Percentiles rank a stretch among this genome's conserved stretches.
Evolutionary conservation across 2,797 vertebrate species (phyloP).

Genomic region (Poecilia velifera): DNA sequence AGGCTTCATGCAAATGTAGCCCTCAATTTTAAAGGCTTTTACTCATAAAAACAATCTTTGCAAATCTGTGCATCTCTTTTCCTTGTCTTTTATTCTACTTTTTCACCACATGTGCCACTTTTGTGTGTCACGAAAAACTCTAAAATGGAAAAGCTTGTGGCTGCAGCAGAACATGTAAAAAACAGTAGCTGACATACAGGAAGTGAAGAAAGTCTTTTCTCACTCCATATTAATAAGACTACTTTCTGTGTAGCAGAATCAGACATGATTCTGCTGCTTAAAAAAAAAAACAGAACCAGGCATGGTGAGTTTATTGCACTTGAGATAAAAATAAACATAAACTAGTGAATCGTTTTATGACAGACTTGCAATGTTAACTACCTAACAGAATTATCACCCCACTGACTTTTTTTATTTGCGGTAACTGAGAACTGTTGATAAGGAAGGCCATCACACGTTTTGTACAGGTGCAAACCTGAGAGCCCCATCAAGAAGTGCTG

Average conservation of each 20-base stretch:
- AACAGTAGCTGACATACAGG: neutral
- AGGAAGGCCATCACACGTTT: neutral
- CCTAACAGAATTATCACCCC: neutral
- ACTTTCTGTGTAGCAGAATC: neutral
- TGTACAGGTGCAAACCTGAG: neutral
- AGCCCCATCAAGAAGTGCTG: neutral
- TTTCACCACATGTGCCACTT: neutral
- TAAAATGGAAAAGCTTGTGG: neutral
- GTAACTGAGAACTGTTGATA: conserved; percentile 4
- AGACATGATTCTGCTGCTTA: neutral
- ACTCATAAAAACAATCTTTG: neutral
- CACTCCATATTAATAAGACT: neutral
- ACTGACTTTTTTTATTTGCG: conserved; percentile 16
- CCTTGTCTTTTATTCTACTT: neutral
- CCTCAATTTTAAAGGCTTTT: neutral
- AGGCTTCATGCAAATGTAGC: too few relatives aligned
- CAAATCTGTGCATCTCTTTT: neutral
- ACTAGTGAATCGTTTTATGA: neutral
- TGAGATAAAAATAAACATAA: neutral
- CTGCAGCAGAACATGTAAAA: neutral
- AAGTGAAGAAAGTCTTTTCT: neutral
- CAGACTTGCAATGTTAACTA: neutral
- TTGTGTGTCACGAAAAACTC: neutral
- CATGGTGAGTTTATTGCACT: neutral
- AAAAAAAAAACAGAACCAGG: neutral